Conservation (phyloP, 2,888 invertebrate species). For the Lasioglossum leucozonium region DNA sequence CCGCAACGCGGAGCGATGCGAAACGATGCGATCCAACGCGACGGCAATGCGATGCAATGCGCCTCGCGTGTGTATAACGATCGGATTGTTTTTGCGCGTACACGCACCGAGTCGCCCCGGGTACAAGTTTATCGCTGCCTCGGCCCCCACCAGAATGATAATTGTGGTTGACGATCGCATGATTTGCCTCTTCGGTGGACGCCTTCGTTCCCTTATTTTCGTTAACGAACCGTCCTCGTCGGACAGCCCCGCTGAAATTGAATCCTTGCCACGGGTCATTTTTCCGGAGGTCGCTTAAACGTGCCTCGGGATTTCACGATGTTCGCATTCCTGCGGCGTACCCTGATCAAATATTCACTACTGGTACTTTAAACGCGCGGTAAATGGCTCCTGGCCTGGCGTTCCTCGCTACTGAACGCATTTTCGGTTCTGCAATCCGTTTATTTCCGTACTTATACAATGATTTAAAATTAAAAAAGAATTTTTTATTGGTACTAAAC, state of each 20-base stretch:
- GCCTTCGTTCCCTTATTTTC: neutral
- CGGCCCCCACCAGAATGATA: constrained; percentile 10
- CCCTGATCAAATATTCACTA: neutral
- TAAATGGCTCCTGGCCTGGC: neutral
- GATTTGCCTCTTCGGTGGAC: constrained; percentile 3
- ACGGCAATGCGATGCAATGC: neutral
- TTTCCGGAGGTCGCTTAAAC: neutral
- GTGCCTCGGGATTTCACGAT: neutral
- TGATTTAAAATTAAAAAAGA: neutral
- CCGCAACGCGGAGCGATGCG: constrained; percentile 1
- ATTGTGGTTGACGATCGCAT: constrained; percentile 24
- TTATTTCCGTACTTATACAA: neutral
- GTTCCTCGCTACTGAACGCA: neutral
- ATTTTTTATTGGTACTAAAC: too few species aligned
- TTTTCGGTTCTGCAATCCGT: neutral
- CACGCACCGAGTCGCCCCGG: constrained; percentile 30
- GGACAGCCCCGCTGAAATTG: constrained; percentile 1
- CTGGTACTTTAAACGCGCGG: neutral
- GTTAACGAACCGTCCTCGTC: neutral
- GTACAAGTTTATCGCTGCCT: constrained; percentile 27
- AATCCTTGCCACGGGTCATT: constrained; percentile 3
- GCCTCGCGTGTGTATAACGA: constrained; percentile 49
- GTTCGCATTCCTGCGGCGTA: neutral
- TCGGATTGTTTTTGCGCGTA: constrained; percentile 38
- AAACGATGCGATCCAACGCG: neutral